phyloP scores from a whole-genome alignment of 1,140 invertebrate genomes.

The Laupala kohalensis region DNA sequence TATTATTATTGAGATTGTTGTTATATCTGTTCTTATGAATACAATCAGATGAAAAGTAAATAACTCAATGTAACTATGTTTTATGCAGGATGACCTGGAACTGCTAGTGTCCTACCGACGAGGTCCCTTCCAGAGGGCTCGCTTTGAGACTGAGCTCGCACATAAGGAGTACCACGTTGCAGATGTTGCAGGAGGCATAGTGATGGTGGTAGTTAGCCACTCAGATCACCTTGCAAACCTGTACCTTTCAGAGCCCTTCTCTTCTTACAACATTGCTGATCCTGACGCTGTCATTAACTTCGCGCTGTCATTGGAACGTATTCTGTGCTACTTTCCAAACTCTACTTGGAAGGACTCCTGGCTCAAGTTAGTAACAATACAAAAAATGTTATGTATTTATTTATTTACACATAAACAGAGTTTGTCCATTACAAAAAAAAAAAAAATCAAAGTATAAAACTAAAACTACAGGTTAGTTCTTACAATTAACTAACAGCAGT shows the following conservation, averaged over 20 bases:
- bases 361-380: constrained; percentile 52
- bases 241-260: constrained; percentile 54
- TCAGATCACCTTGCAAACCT: constrained; percentile 57
- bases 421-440: too few species aligned
- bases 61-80: neutral
- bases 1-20: neutral
- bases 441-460: too few species aligned
- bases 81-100: constrained; percentile 34
- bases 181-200: constrained; percentile 64
- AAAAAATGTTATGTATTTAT: too few species aligned
- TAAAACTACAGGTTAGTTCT: too few species aligned
- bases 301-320: constrained; percentile 62
- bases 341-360: constrained; percentile 65
- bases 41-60: neutral
- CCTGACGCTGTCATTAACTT: constrained; percentile 36
- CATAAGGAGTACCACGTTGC: constrained; percentile 64
- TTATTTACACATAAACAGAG: too few species aligned
- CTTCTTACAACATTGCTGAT: constrained; percentile 30
- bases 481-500: too few species aligned
- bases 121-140: constrained; percentile 50
- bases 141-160: constrained; percentile 55
- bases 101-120: constrained; percentile 65
- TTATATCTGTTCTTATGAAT: neutral
- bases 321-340: constrained; percentile 74
- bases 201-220: constrained; percentile 75